Conservation (phyloP, 1,140 invertebrate species). For the Lordiphosa collinella region DNA sequence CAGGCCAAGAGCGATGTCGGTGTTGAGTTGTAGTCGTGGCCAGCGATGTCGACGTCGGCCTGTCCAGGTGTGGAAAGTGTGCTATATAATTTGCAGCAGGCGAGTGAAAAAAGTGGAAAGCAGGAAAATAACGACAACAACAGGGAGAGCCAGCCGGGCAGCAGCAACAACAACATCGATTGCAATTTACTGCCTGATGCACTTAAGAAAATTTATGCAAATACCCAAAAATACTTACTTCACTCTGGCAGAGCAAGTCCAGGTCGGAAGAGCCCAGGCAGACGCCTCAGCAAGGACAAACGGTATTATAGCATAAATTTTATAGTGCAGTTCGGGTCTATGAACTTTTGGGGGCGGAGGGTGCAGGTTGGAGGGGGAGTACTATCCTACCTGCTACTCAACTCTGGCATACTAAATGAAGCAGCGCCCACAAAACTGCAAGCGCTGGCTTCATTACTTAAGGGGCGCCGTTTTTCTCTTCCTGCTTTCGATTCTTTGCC, state of each 20-base stretch:
- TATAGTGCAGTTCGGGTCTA: slow-evolving; percentile 72
- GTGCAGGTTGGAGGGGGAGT: neutral
- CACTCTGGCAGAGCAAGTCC: slow-evolving; percentile 32
- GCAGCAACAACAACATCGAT: slow-evolving; percentile 68
- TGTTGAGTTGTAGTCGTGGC: slow-evolving; percentile 61
- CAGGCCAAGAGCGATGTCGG: slow-evolving; percentile 19
- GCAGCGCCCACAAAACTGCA: slow-evolving; percentile 72
- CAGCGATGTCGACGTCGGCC: slow-evolving; percentile 49
- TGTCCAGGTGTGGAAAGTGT: slow-evolving; percentile 76
- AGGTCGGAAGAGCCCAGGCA: slow-evolving; percentile 11
- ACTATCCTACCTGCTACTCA: slow-evolving; percentile 22
- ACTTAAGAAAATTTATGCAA: slow-evolving; percentile 79
- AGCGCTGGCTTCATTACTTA: slow-evolving; percentile 70
- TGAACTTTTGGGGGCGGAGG: slow-evolving; percentile 27
- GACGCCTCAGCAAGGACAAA: slow-evolving; percentile 66
- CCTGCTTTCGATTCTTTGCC: slow-evolving; percentile 2
- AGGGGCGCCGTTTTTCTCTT: slow-evolving; percentile 7
- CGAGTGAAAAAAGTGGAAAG: slow-evolving; percentile 37
- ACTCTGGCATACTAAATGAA: slow-evolving; percentile 68
- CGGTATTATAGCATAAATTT: slow-evolving; percentile 73
- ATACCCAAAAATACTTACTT: slow-evolving; percentile 79
- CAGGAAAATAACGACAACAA: slow-evolving; percentile 29
- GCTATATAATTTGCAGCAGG: slow-evolving; percentile 73
- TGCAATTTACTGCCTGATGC: slow-evolving; percentile 79
- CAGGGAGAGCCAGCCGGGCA: slow-evolving; percentile 29